Evolutionary conservation across 1,140 invertebrate species (phyloP).

Genomic region (Epicauta chinensis): DNA sequence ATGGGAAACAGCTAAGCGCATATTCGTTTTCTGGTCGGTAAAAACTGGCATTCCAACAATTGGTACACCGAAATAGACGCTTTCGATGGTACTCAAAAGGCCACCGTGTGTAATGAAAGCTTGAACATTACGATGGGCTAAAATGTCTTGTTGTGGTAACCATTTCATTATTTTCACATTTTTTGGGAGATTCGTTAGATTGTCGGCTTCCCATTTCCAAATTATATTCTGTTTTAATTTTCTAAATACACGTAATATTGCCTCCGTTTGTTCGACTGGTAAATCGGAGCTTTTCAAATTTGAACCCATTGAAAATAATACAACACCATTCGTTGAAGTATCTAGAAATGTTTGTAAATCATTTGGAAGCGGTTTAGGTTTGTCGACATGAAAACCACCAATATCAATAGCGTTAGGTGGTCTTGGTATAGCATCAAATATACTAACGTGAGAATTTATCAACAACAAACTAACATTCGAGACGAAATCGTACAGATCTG

Average conservation of each 20-base stretch:
- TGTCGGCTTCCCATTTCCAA: slow-evolving; percentile 53
- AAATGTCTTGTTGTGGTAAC: slow-evolving; percentile 57
- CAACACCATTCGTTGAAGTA: slow-evolving; percentile 44
- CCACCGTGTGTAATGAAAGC: slow-evolving; percentile 33
- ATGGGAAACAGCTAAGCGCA: slow-evolving; percentile 25
- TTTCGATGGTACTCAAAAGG: slow-evolving; percentile 40
- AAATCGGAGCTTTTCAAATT: slow-evolving; percentile 45
- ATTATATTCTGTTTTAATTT: slow-evolving; percentile 49
- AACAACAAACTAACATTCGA: slow-evolving; percentile 26
- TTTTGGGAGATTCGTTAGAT: slow-evolving; percentile 42
- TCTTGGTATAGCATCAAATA: slow-evolving; percentile 11
- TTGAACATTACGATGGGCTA: slow-evolving; percentile 32
- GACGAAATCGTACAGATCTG: slow-evolving; percentile 19
- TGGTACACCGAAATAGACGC: slow-evolving; percentile 47
- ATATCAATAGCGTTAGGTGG: slow-evolving; percentile 19
- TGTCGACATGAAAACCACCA: slow-evolving; percentile 22
- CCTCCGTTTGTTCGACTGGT: slow-evolving; percentile 37
- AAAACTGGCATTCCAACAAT: slow-evolving; percentile 43
- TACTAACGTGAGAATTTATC: slow-evolving; percentile 20
- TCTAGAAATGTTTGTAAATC: slow-evolving; percentile 42
- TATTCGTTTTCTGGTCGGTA: slow-evolving; percentile 36
- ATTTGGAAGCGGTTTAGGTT: slow-evolving; percentile 19
- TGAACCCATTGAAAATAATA: slow-evolving; percentile 50
- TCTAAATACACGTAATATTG: slow-evolving; percentile 44
- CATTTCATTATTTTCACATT: slow-evolving; percentile 48